These are phyloP conservation scores for Mustelus asterias DNA, from an alignment of 2,113 vertebrate species.

Conservation along the genomic window DNA sequence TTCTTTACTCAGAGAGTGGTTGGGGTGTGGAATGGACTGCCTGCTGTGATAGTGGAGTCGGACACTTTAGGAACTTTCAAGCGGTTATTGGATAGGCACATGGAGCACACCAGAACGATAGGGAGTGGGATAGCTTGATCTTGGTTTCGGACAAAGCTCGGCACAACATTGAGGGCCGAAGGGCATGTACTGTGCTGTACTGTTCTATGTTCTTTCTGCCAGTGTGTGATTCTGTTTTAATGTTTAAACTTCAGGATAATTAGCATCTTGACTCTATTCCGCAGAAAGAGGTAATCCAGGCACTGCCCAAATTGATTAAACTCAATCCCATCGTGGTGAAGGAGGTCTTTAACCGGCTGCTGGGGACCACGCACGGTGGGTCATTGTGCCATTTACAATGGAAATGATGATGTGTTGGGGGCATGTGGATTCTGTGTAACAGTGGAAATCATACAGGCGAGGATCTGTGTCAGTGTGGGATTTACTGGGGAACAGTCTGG, in stretches of 20 bases:
- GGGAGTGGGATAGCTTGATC: too few relatives aligned
- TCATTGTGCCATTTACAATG: not conserved
- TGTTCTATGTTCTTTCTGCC: too few relatives aligned
- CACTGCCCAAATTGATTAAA: constrained; percentile 90
- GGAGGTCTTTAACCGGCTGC: constrained; percentile 89
- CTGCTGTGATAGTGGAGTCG: too few relatives aligned
- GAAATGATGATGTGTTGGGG: not conserved
- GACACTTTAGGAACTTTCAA: too few relatives aligned
- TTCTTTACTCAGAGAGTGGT: too few relatives aligned
- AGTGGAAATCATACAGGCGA: not conserved
- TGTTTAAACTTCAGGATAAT: not conserved
- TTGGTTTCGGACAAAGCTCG: too few relatives aligned
- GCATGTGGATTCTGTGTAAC: not conserved
- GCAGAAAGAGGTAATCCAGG: constrained; percentile 88
- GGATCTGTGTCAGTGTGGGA: not conserved
- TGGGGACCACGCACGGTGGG: constrained; percentile 90
- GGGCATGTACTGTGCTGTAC: too few relatives aligned
- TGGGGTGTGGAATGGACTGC: too few relatives aligned
- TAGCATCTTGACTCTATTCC: not conserved
- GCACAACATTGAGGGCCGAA: too few relatives aligned
- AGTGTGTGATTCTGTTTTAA: not conserved
- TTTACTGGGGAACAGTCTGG: not conserved
- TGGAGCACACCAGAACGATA: too few relatives aligned
- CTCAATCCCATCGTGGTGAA: constrained; percentile 96
- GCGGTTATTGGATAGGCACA: too few relatives aligned